Conservation (phyloP, 1,140 invertebrate genomes). For the Macrostomum lignano region DNA sequence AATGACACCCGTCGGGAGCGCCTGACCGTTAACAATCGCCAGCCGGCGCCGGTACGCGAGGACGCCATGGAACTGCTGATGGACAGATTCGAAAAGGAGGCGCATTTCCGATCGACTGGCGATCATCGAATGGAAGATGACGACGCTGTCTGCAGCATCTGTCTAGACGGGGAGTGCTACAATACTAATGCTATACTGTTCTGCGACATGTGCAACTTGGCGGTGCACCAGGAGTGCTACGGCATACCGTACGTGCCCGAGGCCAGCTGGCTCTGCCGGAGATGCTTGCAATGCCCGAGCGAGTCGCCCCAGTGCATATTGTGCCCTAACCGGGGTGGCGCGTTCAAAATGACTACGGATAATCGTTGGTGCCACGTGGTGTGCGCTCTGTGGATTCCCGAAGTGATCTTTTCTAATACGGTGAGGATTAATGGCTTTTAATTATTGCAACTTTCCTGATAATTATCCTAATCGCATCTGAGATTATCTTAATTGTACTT, state of each 20-base stretch:
- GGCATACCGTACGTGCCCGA: slow-evolving; percentile 95
- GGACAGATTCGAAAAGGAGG: slow-evolving; percentile 74
- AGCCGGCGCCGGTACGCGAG: slow-evolving; percentile 10
- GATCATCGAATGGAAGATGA: slow-evolving; percentile 48
- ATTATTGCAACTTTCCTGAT: too few relatives aligned
- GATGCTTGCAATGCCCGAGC: slow-evolving; percentile 75
- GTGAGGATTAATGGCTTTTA: too few relatives aligned
- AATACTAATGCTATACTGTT: slow-evolving; percentile 83
- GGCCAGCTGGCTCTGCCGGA: slow-evolving; percentile 80
- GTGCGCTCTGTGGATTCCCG: slow-evolving; percentile 91
- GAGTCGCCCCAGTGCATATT: slow-evolving; percentile 74
- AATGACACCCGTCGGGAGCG: slow-evolving; percentile 55
- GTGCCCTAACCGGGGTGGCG: slow-evolving; percentile 86
- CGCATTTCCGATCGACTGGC: slow-evolving; percentile 44
- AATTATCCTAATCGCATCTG: too few relatives aligned
- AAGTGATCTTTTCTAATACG: slow-evolving; percentile 73
- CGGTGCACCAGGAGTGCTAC: slow-evolving; percentile 96
- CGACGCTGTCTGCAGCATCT: slow-evolving; percentile 86
- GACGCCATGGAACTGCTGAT: slow-evolving; percentile 61
- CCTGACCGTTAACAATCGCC: slow-evolving; percentile 35
- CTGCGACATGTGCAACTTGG: slow-evolving; percentile 96
- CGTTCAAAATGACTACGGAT: slow-evolving; percentile 79
- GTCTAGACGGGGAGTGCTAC: slow-evolving; percentile 62
- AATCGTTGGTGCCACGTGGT: slow-evolving; percentile 91
- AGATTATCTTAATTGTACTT: too few relatives aligned